These are phyloP conservation scores for Drosophila nigritarsus DNA, from an alignment of 2,888 invertebrate genomes.

Conservation along the genomic window DNA sequence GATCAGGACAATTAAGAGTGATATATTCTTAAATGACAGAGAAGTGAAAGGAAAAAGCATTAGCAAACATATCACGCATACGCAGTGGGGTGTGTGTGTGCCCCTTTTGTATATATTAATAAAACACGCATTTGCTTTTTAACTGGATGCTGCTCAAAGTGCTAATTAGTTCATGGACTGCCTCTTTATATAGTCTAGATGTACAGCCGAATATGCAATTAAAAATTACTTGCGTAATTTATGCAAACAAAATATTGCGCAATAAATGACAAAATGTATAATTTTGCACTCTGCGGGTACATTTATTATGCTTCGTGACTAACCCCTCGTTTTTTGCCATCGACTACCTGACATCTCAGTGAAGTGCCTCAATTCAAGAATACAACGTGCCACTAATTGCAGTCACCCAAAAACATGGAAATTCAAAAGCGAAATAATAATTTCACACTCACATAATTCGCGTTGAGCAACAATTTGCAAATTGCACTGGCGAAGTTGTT, in stretches of 20 bases:
- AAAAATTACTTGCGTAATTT: slow-evolving; percentile 10
- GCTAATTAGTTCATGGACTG: slow-evolving; percentile 8
- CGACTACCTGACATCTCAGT: slow-evolving; percentile 12
- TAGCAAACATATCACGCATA: slow-evolving; percentile 48
- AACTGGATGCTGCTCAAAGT: slow-evolving; percentile 16
- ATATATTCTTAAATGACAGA: slow-evolving; percentile 89
- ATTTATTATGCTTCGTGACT: slow-evolving; percentile 53
- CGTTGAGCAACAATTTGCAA: slow-evolving; percentile 46
- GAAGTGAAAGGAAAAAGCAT: slow-evolving; percentile 12
- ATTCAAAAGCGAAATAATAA: slow-evolving; percentile 32
- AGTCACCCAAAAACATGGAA: slow-evolving; percentile 24
- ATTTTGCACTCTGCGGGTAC: slow-evolving; percentile 30
- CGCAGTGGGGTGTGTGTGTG: slow-evolving; percentile 30
- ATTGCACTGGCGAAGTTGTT: slow-evolving; percentile 52
- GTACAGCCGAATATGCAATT: slow-evolving; percentile 15
- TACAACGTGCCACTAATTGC: slow-evolving; percentile 70
- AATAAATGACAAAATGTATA: slow-evolving; percentile 32
- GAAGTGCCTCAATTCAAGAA: slow-evolving; percentile 31
- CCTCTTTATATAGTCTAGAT: not conserved
- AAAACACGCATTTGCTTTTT: slow-evolving; percentile 34
- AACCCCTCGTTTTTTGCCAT: slow-evolving; percentile 1
- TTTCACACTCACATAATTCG: slow-evolving; percentile 47
- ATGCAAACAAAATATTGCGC: slow-evolving; percentile 24
- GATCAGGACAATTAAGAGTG: slow-evolving; percentile 90
- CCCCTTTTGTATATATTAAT: not conserved